phyloP scores from a whole-genome alignment of 2,888 invertebrate genomes.

The Orchesellides sinensis region DNA sequence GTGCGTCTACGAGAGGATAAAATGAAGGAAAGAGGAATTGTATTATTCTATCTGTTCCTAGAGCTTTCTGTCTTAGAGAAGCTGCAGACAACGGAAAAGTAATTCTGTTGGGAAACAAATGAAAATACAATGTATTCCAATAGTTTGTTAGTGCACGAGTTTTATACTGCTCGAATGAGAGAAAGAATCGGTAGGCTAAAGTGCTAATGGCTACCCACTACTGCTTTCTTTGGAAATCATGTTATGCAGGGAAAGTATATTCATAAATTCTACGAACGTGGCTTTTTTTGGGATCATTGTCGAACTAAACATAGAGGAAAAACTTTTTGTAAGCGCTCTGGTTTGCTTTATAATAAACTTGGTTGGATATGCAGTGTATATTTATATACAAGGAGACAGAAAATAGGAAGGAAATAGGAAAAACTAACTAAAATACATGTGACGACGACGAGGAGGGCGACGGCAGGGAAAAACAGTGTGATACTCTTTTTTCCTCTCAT shows the following conservation, averaged over 20 bases:
- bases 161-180: too few species aligned
- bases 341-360: neutral
- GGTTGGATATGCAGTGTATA: neutral
- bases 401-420: constrained; percentile 6
- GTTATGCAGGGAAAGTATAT: neutral
- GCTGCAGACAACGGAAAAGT: too few species aligned
- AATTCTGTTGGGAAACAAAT: neutral
- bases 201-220: neutral
- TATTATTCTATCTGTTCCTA: neutral
- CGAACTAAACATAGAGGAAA: neutral
- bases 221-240: neutral
- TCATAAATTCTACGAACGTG: too few species aligned
- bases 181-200: too few species aligned
- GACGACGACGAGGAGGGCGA: constrained; percentile 14
- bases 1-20: constrained; percentile 10
- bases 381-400: neutral
- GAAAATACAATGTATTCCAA: constrained; percentile 16
- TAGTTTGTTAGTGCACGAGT: too few species aligned
- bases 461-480: constrained; percentile 43
- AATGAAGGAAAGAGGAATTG: constrained; percentile 12
- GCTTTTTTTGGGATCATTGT: too few species aligned
- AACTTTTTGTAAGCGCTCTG: constrained; percentile 10
- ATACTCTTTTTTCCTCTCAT: constrained; percentile 7
- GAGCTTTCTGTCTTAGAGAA: too few species aligned
- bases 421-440: constrained; percentile 42